These are phyloP conservation scores for Fopius arisanus DNA, from an alignment of 1,140 invertebrate species.

Conservation along the genomic window DNA sequence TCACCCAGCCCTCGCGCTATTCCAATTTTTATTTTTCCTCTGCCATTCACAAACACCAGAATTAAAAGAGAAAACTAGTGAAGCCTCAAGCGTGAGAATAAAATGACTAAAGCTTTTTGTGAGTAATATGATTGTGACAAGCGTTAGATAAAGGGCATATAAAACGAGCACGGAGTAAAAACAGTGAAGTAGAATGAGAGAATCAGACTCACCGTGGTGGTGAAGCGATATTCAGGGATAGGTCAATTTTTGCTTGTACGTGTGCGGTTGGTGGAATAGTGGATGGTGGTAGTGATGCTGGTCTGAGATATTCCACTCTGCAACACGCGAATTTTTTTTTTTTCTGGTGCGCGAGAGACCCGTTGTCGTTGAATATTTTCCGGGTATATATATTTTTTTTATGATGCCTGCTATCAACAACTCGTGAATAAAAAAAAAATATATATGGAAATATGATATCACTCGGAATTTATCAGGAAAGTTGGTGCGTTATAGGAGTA, in stretches of 20 bases:
- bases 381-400: background rate
- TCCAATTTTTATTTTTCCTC: too few relatives aligned
- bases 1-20: too few relatives aligned
- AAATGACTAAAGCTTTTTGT: background rate
- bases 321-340: slow-evolving; percentile 18
- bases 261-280: slow-evolving; percentile 48
- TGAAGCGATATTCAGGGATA: slow-evolving; percentile 53
- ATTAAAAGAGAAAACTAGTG: too few relatives aligned
- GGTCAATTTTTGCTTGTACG: slow-evolving; percentile 48
- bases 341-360: background rate
- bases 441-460: background rate
- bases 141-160: background rate
- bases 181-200: slow-evolving; percentile 40
- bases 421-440: background rate
- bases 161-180: background rate
- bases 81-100: background rate
- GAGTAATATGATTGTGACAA: background rate
- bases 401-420: background rate
- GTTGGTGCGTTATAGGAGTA: background rate
- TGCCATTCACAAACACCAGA: too few relatives aligned
- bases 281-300: slow-evolving; percentile 35
- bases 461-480: background rate
- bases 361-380: background rate
- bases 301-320: slow-evolving; percentile 50
- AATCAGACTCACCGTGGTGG: slow-evolving; percentile 61